A percentile compares a stretch with the other conserved stretches of the same genome.
Evolutionary conservation across 2,113 vertebrate species (phyloP).

Genomic region (Halichoerus grypus): DNA sequence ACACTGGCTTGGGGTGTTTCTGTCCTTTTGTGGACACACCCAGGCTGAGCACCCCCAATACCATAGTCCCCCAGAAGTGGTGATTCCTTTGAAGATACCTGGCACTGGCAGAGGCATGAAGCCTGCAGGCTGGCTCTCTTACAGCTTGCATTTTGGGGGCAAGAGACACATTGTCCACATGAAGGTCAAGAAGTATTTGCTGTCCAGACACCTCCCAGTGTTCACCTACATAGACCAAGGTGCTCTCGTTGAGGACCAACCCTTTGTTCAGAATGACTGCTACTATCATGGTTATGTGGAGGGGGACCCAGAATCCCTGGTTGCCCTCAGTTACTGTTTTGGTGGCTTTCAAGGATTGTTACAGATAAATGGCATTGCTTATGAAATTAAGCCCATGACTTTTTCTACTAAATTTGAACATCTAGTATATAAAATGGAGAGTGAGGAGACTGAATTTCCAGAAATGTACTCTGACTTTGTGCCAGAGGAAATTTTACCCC

Average conservation of each 20-base stretch:
- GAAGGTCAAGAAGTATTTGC: constrained; percentile 9
- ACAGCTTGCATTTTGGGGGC: constrained; percentile 78
- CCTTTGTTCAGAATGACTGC: constrained; percentile 79
- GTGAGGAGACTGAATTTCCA: rapidly evolving
- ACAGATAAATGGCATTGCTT: constrained; percentile 60
- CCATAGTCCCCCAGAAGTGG: constrained; percentile 21
- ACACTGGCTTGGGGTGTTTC: neutral
- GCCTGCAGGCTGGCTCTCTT: constrained; percentile 16
- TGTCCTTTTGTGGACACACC: neutral
- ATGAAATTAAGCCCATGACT: constrained; percentile 76
- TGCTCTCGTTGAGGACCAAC: constrained; percentile 60
- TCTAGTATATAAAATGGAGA: constrained; percentile 75
- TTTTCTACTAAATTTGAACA: constrained; percentile 73
- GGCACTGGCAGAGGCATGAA: neutral
- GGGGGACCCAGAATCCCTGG: constrained; percentile 69
- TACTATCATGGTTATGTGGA: constrained; percentile 81
- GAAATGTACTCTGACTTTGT: constrained; percentile 67
- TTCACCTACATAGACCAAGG: constrained; percentile 78
- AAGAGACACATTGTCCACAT: constrained; percentile 65
- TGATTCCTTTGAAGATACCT: constrained; percentile 60
- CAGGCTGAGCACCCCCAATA: rapidly evolving
- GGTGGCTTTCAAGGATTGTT: constrained; percentile 71
- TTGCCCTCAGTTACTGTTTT: constrained; percentile 72
- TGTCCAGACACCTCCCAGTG: constrained; percentile 69
- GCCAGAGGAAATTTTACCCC: constrained; percentile 3